Base-by-base conservation (phyloP, 2,888 invertebrate genomes). In the Eledona agricola region DNA sequence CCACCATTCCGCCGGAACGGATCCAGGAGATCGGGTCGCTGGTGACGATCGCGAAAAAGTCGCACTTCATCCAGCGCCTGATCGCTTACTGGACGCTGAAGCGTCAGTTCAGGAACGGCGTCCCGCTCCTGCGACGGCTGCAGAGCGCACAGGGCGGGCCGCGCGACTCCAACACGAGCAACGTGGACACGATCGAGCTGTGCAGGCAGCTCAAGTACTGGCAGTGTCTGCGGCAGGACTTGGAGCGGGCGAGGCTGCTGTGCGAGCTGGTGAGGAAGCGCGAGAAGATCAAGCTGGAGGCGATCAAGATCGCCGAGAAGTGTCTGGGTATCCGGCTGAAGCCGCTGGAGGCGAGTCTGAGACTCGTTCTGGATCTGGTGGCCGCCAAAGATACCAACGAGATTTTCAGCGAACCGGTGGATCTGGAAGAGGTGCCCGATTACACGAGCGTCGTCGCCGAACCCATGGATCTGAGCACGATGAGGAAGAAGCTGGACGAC, bases 31-130 rank as follows among this genome's bases (percentile, higher is more conserved):
- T 96, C 55, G 89, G 93, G 0, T 82, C 83, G 5, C 74, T 93
- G 68, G 90, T 95, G 3, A 83, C 81, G 16, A 78, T 83, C 59
- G 69, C 86, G 51, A 90, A 91, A 66, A 86, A 90, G 57, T 88
- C 90, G 12, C 88, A 90, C 63, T 89, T 98, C 65, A 87, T 97
- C 66, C 90, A 91, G 71, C 82, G 94, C 1, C 79, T 99, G 6
- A 87, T 97, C 45, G 92, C 95, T 0, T 99, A 97, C 72, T 99
- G 99, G 99, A 97, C 95, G 2, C 78, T 98, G 26, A 99, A 99
- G 75, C 79, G 99, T 1, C 94, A 96, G 71, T 90, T 90, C 57
- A 79, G 98, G 35, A 96, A 97, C 71, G 99, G 99, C 0, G 97
- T 97, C 4, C 98, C 99, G 0, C 79, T 99, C 51, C 76, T 99